phyloP scores from a whole-genome alignment of 2,113 vertebrate genomes.

The Cygnus buccinator region DNA sequence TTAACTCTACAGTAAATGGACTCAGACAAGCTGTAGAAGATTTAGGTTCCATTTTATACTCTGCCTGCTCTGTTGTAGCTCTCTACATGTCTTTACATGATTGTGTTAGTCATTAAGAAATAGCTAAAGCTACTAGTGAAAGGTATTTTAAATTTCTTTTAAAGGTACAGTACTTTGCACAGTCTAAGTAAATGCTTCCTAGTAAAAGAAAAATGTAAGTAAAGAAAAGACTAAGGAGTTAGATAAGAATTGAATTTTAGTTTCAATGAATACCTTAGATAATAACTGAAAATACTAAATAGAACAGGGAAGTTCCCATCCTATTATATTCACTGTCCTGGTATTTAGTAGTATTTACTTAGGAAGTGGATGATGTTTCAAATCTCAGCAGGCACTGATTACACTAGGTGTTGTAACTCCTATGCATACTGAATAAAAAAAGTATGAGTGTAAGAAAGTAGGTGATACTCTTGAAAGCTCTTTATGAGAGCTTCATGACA shows the following conservation, averaged over 20 bases:
- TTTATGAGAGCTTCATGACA: neutral
- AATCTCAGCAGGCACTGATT: neutral
- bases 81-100: neutral
- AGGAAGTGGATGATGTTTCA: neutral
- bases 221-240: neutral
- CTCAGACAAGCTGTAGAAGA: neutral
- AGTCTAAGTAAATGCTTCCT: conserved; percentile 11
- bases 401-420: neutral
- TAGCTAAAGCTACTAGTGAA: neutral
- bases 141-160: conserved; percentile 12
- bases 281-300: neutral
- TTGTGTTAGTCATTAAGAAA: neutral
- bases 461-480: neutral
- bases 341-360: neutral
- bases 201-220: neutral
- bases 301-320: neutral
- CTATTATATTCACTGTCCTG: neutral
- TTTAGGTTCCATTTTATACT: neutral
- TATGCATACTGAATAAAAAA: neutral
- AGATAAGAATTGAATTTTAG: neutral
- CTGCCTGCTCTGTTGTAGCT: neutral
- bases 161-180: conserved; percentile 4
- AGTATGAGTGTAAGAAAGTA: neutral
- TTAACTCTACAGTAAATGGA: neutral
- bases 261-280: neutral